Evolutionary conservation across 2,113 vertebrate species (phyloP).

Genomic region (Nothocercus julius): DNA sequence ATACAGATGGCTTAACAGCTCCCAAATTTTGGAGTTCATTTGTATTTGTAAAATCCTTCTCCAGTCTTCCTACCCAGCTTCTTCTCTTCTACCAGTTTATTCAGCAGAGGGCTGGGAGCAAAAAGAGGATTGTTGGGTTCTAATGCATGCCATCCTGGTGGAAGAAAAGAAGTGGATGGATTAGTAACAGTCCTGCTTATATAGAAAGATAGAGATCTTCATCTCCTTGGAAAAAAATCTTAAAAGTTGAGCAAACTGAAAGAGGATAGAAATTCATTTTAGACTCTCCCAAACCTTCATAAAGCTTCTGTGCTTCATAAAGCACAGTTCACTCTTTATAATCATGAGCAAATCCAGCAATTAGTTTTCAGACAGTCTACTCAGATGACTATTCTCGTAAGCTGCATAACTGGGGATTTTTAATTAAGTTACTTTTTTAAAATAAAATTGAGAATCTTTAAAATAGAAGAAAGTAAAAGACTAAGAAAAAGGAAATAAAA

Average conservation of each 20-base stretch:
- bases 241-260: neutral
- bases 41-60: constrained; percentile 95
- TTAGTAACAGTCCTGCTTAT: neutral
- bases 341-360: neutral
- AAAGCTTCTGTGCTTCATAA: neutral
- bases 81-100: constrained; percentile 90
- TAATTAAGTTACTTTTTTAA: neutral
- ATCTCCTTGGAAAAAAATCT: neutral
- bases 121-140: constrained; percentile 87
- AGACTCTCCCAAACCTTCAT: neutral
- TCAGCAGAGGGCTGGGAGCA: constrained; percentile 80
- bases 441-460: neutral
- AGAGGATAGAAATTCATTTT: neutral
- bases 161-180: neutral
- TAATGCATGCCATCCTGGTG: constrained; percentile 86
- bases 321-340: neutral
- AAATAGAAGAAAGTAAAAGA: neutral
- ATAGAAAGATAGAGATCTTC: neutral
- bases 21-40: constrained; percentile 67
- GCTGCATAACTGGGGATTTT: neutral
- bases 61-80: constrained; percentile 93
- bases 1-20: neutral
- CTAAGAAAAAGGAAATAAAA: neutral
- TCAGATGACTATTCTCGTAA: neutral
- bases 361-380: neutral